A percentile compares a stretch with the other conserved stretches of the same genome.
Conservation (phyloP, 2,113 vertebrate genomes). For the Pelusios castaneus region DNA sequence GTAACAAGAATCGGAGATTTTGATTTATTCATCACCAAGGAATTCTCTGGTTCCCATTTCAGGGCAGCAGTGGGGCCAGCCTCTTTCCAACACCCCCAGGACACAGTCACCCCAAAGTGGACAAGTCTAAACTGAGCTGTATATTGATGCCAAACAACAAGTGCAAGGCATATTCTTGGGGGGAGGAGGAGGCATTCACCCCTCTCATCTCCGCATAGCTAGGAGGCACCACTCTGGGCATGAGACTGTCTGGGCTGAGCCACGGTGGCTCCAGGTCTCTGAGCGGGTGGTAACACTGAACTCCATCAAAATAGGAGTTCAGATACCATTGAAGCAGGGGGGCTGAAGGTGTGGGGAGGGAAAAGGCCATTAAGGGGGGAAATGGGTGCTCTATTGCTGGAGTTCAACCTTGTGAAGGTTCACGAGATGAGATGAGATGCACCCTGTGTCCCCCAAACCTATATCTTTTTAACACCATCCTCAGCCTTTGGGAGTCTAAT, state of each 20-base stretch:
- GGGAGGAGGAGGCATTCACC: rapidly evolving
- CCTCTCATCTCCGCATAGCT: not conserved
- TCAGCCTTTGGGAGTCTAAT: not conserved
- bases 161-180: not conserved
- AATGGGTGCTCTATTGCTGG: not conserved
- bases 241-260: not conserved
- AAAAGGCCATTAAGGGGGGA: not conserved
- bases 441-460: too few species aligned
- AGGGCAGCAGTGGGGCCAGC: rapidly evolving
- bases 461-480: not conserved
- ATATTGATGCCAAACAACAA: rapidly evolving
- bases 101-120: not conserved
- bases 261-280: not conserved
- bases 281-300: not conserved
- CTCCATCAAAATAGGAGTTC: not conserved
- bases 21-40: rapidly evolving
- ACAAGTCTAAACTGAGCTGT: too few species aligned
- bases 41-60: not conserved
- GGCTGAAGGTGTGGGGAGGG: too few species aligned
- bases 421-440: not conserved
- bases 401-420: not conserved
- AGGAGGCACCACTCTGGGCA: not conserved
- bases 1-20: not conserved
- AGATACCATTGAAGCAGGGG: not conserved
- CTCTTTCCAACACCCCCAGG: too few species aligned